Evolutionary conservation across 92 coral and sea anemone species (phyloP).

Genomic region (Zoanthus gigantus): DNA sequence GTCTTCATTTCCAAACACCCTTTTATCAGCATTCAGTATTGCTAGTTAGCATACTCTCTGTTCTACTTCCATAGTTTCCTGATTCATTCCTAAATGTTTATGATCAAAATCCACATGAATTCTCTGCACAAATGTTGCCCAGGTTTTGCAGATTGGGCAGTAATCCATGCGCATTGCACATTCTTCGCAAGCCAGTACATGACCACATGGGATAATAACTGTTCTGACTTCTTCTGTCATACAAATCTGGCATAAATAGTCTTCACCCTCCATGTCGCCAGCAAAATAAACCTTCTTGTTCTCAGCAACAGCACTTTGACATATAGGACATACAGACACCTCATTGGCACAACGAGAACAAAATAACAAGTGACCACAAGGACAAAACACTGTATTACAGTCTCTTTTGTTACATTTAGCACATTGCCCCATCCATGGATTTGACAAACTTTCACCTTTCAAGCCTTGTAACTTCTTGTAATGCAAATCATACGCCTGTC

Average conservation of each 20-base stretch:
- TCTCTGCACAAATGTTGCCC: constrained; percentile 90
- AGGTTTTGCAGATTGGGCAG: constrained; percentile 96
- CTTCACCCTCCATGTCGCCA: constrained; percentile 81
- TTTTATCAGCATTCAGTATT: neutral
- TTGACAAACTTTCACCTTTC: constrained; percentile 51
- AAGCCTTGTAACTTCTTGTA: constrained; percentile 62
- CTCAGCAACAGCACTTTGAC: constrained; percentile 74
- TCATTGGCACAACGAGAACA: constrained; percentile 81
- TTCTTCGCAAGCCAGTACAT: constrained; percentile 84
- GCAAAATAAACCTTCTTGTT: constrained; percentile 85
- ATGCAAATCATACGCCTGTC: constrained; percentile 95
- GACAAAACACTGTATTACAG: constrained; percentile 84
- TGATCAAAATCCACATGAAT: constrained; percentile 77
- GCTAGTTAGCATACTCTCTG: neutral
- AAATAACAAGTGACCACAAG: constrained; percentile 90
- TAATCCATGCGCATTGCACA: constrained; percentile 88
- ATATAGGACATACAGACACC: constrained; percentile 75
- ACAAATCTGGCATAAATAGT: constrained; percentile 93
- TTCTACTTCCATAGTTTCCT: constrained; percentile 16
- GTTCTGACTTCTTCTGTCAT: constrained; percentile 96
- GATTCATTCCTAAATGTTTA: neutral
- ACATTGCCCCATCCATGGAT: constrained; percentile 79
- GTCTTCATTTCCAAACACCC: too few species aligned
- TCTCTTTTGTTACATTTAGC: constrained; percentile 73
- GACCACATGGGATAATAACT: constrained; percentile 97